These are phyloP conservation scores for Sebastes steindachneri DNA, from an alignment of 2,797 vertebrate genomes.

Conservation along the genomic window DNA sequence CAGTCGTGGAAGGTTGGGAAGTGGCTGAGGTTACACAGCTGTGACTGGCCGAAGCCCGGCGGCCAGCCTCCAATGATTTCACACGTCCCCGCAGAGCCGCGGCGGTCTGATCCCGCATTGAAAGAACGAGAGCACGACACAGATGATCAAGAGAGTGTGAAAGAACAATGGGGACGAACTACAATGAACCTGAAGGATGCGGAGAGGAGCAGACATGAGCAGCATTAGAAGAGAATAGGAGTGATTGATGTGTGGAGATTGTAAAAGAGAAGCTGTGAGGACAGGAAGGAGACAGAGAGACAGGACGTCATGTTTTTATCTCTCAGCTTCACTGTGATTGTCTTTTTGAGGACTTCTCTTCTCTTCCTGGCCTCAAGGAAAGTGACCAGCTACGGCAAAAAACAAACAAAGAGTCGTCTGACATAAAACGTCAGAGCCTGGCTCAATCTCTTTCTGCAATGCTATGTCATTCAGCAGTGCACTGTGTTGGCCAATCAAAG, in stretches of 20 bases:
- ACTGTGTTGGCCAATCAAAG: not conserved
- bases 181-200: constrained; percentile 28
- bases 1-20: constrained; percentile 53
- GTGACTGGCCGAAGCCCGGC: constrained; percentile 59
- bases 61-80: constrained; percentile 28
- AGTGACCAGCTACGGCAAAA: not conserved
- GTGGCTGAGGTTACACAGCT: constrained; percentile 64
- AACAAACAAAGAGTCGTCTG: not conserved
- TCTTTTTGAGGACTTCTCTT: constrained; percentile 15
- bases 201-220: not conserved
- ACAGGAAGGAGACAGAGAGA: constrained; percentile 6
- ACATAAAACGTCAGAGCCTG: not conserved
- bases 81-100: constrained; percentile 23
- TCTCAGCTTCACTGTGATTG: constrained; percentile 15
- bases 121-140: constrained; percentile 32
- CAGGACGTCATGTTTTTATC: constrained; percentile 50
- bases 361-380: constrained; percentile 14
- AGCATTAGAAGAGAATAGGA: not conserved
- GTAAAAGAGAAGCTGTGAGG: constrained; percentile 20
- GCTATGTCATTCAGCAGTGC: not conserved
- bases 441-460: not conserved
- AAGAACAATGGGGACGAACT: constrained; percentile 43
- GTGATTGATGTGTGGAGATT: constrained; percentile 42
- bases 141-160: constrained; percentile 54
- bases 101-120: constrained; percentile 43